A percentile compares a stretch with the other conserved stretches of the same genome.
These are phyloP conservation scores for Psephotus haematonotus DNA, from an alignment of 2,113 vertebrate genomes.

Conservation along the genomic window DNA sequence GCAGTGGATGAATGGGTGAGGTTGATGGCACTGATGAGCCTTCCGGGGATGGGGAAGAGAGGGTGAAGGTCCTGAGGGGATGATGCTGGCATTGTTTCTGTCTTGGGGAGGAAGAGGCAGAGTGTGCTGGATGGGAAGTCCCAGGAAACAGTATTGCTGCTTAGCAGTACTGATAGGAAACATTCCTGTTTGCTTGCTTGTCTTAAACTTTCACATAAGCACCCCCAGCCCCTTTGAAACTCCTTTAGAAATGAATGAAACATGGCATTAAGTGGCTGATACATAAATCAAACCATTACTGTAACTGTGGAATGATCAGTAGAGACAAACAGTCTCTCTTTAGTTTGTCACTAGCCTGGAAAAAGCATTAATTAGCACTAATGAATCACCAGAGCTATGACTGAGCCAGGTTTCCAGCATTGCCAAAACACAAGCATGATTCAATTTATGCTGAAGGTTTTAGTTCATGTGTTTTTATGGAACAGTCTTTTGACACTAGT, in stretches of 20 bases:
- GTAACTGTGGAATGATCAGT: conserved; percentile 71
- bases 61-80: background rate
- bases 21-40: background rate
- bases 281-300: conserved; percentile 65
- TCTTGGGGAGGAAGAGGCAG: background rate
- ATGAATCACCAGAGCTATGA: conserved; percentile 70
- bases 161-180: background rate
- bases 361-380: conserved; percentile 77
- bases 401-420: conserved; percentile 50
- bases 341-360: conserved; percentile 66
- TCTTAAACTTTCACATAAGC: background rate
- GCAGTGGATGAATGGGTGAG: accelerated
- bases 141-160: background rate
- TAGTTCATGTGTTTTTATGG: conserved; percentile 59
- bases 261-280: conserved; percentile 33
- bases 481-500: conserved; percentile 57
- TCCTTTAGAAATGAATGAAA: conserved; percentile 54
- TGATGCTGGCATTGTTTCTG: accelerated
- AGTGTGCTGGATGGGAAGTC: background rate
- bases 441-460: conserved; percentile 71
- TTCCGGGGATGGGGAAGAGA: accelerated
- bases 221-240: conserved; percentile 18
- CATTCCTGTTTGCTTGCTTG: background rate
- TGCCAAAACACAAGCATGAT: conserved; percentile 69
- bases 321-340: conserved; percentile 57